These are phyloP conservation scores for Rhizomys pruinosus DNA, from an alignment of 2,113 vertebrate genomes.

Conservation along the genomic window DNA sequence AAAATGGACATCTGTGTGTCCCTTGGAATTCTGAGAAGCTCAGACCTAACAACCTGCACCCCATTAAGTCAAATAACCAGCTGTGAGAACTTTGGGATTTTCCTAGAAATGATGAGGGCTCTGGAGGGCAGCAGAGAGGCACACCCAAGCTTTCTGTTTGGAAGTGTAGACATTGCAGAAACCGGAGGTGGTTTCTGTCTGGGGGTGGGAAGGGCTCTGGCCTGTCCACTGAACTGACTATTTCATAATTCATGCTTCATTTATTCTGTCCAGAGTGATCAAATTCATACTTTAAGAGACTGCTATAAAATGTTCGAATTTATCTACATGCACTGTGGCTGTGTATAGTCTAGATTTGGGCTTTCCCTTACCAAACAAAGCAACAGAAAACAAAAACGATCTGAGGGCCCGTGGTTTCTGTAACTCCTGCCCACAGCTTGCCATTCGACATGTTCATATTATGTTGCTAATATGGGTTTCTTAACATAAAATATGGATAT, in stretches of 20 bases:
- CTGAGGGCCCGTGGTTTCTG: background rate
- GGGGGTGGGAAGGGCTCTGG: background rate
- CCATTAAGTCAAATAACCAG: background rate
- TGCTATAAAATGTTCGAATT: background rate
- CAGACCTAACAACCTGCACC: too few species aligned
- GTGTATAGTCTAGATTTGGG: background rate
- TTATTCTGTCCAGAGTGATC: background rate
- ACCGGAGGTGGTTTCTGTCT: background rate
- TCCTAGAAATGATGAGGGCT: background rate
- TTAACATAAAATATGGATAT: background rate
- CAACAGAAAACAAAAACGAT: background rate
- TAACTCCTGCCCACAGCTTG: background rate
- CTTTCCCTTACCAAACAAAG: slow-evolving; percentile 14
- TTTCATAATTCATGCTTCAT: background rate
- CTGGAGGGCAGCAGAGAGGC: background rate
- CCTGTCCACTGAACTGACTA: background rate
- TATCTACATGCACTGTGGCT: background rate
- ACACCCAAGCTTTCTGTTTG: background rate
- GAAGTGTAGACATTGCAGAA: background rate
- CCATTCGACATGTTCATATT: background rate
- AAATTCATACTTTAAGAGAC: slow-evolving; percentile 22
- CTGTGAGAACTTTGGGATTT: background rate
- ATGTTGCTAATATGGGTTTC: background rate
- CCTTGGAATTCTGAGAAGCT: too few species aligned
- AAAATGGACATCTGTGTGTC: too few species aligned